Evolutionary conservation across 1,140 invertebrate genomes (phyloP).

Genomic region (Trichoplusia ni): DNA sequence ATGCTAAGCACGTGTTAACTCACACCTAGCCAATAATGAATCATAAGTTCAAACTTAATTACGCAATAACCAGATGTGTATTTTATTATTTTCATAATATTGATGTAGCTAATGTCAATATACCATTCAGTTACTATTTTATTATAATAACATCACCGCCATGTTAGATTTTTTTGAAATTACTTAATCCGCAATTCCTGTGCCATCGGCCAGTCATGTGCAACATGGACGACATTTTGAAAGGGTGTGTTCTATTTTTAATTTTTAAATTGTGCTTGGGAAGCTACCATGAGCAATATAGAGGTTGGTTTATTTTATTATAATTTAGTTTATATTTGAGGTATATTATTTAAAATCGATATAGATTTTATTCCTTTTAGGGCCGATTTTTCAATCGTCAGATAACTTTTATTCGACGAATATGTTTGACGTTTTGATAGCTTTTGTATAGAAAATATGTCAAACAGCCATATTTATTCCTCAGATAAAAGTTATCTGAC

Average conservation of each 20-base stretch:
- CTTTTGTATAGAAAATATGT: too few relatives aligned
- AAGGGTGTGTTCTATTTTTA: slow-evolving; percentile 19
- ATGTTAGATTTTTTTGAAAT: slow-evolving; percentile 2
- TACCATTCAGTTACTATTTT: background rate
- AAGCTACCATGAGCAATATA: slow-evolving; percentile 63
- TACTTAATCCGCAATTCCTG: background rate
- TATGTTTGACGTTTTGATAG: too few relatives aligned
- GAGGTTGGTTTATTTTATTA: slow-evolving; percentile 45
- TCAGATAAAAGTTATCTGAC: too few relatives aligned
- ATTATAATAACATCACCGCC: slow-evolving; percentile 8
- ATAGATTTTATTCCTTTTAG: slow-evolving; percentile 6
- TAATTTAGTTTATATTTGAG: background rate
- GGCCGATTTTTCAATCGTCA: slow-evolving; percentile 9
- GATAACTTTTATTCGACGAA: too few relatives aligned
- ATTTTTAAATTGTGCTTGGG: slow-evolving; percentile 38
- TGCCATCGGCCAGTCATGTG: background rate
- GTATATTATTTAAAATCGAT: background rate
- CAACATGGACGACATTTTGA: slow-evolving; percentile 11
- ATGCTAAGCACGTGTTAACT: background rate
- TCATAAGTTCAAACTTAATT: background rate
- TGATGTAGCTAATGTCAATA: background rate
- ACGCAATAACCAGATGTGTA: background rate
- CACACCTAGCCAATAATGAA: background rate
- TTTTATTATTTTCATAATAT: slow-evolving; percentile 21
- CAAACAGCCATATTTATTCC: too few relatives aligned